Base-by-base conservation (phyloP, 2,797 vertebrate genomes). In the Microcaecilia unicolor region DNA sequence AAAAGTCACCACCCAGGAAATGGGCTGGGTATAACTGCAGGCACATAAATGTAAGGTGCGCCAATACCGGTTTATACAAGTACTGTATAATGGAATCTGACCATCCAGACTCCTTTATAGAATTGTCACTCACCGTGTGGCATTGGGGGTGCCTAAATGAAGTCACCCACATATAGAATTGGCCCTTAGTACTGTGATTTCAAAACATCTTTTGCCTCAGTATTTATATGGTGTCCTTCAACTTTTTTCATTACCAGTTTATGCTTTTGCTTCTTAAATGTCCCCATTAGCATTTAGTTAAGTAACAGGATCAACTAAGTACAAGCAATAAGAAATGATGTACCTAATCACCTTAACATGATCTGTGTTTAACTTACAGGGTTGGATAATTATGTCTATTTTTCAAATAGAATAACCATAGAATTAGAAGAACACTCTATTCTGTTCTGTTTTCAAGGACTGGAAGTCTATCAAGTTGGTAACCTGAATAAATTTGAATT, bases 391-490 rank as follows among this genome's bases (percentile, higher is more conserved):
- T n/a, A 34, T 60, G 41, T 44, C 29, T 61, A 15, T 36, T 51
- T 59, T n/a, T 44, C 31, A 47, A 29, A 4, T 9, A 55, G 33
- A 42, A 49, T 55, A 61, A 43, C 19, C 26, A 44, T 16, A 24
- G 6, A 33, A 38, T 57, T 53, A 44, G 26, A 44, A 51, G 25
- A 38, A 8, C 28, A 35, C 15, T 35, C 18, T 13, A 30, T 39
- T 53, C 43, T 52, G 41, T 43, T 48, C 20, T 40, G n/a, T 15
- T 66, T 58, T 37, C 66, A 54, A 60, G 58, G 34, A 55, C 55
- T 44, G 38, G n/a, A 13, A 10, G 17, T 51, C 31, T 49, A 28
- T 56, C 25, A 61, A 3, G 31, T 10, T 22, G n/a, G 8, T 48
- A 40, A 16, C 19, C 28, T 58, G 24, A 39, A 50, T 57, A 31